phyloP scores from a whole-genome alignment of 2,797 vertebrate genomes.

The Ciconia nigra region DNA sequence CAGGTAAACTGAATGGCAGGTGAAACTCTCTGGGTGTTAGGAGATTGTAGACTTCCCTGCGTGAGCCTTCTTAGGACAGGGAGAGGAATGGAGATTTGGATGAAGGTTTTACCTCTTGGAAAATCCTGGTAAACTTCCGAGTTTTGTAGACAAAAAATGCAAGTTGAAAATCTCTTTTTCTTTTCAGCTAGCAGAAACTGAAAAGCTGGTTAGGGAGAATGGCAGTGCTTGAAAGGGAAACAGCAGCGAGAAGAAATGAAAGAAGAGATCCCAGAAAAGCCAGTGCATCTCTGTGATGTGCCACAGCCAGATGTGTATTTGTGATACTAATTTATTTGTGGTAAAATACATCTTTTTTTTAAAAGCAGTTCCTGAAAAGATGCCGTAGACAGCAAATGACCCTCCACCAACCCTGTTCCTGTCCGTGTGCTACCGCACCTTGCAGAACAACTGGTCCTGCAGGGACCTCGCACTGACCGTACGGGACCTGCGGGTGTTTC shows the following conservation, averaged over 20 bases:
- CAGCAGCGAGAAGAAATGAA: neutral
- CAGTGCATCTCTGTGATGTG: neutral
- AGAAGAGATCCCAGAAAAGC: neutral
- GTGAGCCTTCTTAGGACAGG: neutral
- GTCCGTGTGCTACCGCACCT: accelerated
- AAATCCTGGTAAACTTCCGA: neutral
- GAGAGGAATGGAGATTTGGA: neutral
- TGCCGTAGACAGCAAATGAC: accelerated
- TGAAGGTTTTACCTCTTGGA: accelerated
- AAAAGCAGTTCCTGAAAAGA: neutral
- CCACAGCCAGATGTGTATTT: no score
- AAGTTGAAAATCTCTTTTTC: neutral
- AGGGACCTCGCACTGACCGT: accelerated
- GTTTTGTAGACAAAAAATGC: neutral
- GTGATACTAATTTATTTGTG: neutral
- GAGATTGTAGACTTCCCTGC: no score
- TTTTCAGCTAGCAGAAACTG: neutral
- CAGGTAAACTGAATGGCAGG: neutral
- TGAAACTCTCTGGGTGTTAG: neutral
- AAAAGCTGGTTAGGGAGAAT: neutral
- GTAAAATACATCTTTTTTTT: neutral
- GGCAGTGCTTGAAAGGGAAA: no score
- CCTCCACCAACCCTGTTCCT: neutral
- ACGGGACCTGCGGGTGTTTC: accelerated
- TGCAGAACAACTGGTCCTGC: neutral